phyloP scores from a whole-genome alignment of 2,797 vertebrate species.

The Sebastes flavidus region DNA sequence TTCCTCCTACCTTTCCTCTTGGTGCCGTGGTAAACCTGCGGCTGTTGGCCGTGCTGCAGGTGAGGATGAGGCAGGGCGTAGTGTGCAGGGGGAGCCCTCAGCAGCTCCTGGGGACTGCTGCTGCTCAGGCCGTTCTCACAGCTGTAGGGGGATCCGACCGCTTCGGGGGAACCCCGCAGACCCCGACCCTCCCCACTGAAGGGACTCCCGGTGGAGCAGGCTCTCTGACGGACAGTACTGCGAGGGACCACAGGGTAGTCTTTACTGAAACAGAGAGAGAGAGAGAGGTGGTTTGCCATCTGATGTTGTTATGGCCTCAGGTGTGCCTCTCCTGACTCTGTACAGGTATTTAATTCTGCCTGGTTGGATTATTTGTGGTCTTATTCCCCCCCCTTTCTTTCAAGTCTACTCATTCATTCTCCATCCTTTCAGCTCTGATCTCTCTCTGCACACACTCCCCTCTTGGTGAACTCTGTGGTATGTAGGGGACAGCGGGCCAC shows the following conservation, averaged over 20 bases:
- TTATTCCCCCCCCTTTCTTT: constrained; percentile 26
- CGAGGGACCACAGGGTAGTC: constrained; percentile 97
- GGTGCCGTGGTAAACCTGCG: constrained; percentile 89
- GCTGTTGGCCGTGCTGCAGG: constrained; percentile 68
- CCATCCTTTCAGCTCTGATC: constrained; percentile 68
- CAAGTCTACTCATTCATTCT: constrained; percentile 50
- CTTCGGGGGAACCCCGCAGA: constrained; percentile 84
- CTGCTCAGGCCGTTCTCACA: constrained; percentile 89
- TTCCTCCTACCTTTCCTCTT: constrained; percentile 91
- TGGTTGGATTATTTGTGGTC: not conserved
- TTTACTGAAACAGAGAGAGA: constrained; percentile 81
- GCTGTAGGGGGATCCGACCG: constrained; percentile 87
- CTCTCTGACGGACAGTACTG: constrained; percentile 90
- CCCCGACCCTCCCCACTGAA: constrained; percentile 85
- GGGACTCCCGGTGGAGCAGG: constrained; percentile 87
- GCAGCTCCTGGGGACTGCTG: constrained; percentile 87
- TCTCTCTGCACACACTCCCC: constrained; percentile 64
- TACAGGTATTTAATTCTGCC: constrained; percentile 18
- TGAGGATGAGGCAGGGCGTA: constrained; percentile 88
- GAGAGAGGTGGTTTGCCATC: not conserved
- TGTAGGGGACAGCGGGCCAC: constrained; percentile 73
- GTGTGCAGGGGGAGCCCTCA: constrained; percentile 83
- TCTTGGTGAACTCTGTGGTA: constrained; percentile 76
- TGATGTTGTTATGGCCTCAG: not conserved
- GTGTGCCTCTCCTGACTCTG: not conserved